Conservation (phyloP, 2,113 vertebrate genomes). For the Gracilinanus agilis region DNA sequence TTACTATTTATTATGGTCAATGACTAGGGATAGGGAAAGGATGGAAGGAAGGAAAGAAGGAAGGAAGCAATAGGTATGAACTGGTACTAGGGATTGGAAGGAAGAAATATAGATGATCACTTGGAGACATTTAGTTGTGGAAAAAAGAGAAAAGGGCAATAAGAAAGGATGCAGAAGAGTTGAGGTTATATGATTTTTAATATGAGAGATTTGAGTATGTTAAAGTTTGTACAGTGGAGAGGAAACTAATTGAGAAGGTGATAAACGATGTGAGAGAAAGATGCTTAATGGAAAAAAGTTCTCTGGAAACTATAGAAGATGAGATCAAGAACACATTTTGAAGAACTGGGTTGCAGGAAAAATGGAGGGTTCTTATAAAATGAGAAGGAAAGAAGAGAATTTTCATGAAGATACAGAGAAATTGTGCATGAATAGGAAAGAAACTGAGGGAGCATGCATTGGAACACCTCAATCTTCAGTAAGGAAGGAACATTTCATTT, state of each 20-base stretch:
- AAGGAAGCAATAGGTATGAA: background rate
- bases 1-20: constrained; percentile 50
- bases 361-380: background rate
- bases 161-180: background rate
- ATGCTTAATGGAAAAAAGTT: background rate
- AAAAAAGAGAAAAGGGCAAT: background rate
- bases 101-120: background rate
- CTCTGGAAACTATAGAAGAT: background rate
- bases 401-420: background rate
- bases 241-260: background rate
- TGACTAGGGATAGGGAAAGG: constrained; percentile 26
- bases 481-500: background rate
- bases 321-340: background rate
- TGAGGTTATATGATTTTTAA: background rate
- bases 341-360: background rate
- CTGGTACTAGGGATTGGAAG: background rate
- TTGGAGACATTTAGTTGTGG: background rate
- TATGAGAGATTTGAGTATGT: too few species aligned
- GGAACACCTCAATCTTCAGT: background rate
- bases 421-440: background rate
- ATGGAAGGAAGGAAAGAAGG: background rate
- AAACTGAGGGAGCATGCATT: background rate
- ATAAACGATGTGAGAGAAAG: background rate
- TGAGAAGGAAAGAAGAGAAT: background rate
- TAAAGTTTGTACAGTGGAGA: background rate